Percentiles rank a stretch among this genome's conserved stretches.
phyloP scores from a whole-genome alignment of 2,888 invertebrate genomes.

The Slavum lentiscoides region DNA sequence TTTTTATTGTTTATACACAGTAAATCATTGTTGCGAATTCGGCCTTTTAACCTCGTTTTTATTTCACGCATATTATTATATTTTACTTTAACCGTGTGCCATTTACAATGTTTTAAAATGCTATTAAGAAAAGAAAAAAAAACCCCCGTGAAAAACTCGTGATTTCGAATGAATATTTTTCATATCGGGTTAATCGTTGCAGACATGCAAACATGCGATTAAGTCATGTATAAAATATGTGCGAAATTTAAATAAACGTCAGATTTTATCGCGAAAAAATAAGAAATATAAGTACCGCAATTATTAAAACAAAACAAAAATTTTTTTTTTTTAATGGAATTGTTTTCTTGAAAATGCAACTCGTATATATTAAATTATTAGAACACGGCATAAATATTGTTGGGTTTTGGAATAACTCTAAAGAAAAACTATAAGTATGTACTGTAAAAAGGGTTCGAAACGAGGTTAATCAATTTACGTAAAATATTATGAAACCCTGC shows the following conservation, averaged over 20 bases:
- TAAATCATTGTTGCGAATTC: not conserved
- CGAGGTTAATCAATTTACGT: no score
- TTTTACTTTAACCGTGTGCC: not conserved
- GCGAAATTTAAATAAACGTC: not conserved
- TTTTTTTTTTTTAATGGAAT: no score
- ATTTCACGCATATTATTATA: not conserved
- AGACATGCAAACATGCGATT: conserved; percentile 19
- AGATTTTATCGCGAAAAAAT: not conserved
- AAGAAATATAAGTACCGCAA: not conserved
- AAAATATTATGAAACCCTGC: no score
- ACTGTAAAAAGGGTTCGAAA: no score
- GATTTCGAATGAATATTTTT: conserved; percentile 7
- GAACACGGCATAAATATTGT: no score
- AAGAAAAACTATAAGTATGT: no score
- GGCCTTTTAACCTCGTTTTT: conserved; percentile 28
- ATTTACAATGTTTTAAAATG: not conserved
- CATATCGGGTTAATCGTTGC: not conserved
- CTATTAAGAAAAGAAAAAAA: not conserved
- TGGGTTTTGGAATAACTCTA: no score
- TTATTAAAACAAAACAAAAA: no score
- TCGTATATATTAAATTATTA: no score
- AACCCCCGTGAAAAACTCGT: not conserved
- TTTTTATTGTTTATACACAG: not conserved
- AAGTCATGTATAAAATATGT: conserved; percentile 11
- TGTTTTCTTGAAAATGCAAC: no score